Percentiles rank a stretch among this genome's conserved stretches.
phyloP scores from a whole-genome alignment of 2,113 vertebrate genomes.

The Engraulis encrasicolus region DNA sequence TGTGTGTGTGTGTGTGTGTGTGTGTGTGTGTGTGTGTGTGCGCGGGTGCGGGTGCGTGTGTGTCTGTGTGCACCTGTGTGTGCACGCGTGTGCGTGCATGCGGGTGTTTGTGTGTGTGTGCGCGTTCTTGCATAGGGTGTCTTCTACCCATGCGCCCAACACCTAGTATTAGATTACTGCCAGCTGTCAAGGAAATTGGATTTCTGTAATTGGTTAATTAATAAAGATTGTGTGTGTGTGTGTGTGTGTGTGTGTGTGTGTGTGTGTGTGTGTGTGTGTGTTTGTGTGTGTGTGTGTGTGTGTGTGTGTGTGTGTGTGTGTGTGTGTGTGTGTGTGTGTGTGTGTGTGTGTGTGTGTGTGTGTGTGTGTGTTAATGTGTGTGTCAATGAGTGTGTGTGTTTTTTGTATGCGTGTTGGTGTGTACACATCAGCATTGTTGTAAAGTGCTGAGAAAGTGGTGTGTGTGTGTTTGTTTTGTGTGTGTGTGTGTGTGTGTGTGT shows the following conservation, averaged over 20 bases:
- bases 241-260: too few species aligned
- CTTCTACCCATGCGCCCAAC: not conserved
- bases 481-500: not conserved
- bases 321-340: not conserved
- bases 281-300: not conserved
- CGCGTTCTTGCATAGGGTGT: too few species aligned
- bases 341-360: not conserved
- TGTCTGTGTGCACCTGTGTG: not conserved
- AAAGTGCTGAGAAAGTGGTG: too few species aligned
- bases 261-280: not conserved
- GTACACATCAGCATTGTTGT: too few species aligned
- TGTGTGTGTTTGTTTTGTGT: too few species aligned
- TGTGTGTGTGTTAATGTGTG: not conserved
- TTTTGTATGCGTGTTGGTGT: too few species aligned
- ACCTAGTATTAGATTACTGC: not conserved
- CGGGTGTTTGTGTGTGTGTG: not conserved
- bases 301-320: not conserved
- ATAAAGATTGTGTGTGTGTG: not conserved
- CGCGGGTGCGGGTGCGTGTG: too few species aligned
- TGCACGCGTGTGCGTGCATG: not conserved
- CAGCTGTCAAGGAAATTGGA: constrained; percentile 21
- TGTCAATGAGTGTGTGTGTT: too few species aligned
- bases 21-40: constrained; percentile 14
- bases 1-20: constrained; percentile 15
- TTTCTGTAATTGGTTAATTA: constrained; percentile 28